Conservation (phyloP, 1,140 invertebrate species). For the Bombus picipes region DNA sequence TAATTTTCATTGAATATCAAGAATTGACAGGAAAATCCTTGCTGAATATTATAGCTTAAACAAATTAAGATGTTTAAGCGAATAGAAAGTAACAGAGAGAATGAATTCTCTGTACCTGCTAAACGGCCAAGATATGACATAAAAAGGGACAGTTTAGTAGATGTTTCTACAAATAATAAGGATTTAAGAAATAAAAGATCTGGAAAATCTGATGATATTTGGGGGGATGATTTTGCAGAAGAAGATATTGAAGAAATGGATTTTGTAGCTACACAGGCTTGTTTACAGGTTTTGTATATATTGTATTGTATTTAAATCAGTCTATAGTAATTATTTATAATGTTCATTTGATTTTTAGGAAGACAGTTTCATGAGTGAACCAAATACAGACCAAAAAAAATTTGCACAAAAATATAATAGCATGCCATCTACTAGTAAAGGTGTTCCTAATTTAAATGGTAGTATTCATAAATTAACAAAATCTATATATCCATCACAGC, state of each 20-base stretch:
- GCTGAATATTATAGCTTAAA: not conserved
- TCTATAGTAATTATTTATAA: not conserved
- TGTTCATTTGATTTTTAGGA: conserved; percentile 29
- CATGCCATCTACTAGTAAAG: conserved; percentile 27
- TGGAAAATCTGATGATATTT: conserved; percentile 64
- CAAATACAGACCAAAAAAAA: not conserved
- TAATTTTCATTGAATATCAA: not conserved
- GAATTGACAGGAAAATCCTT: not conserved
- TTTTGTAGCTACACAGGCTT: conserved; percentile 75
- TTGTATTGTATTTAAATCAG: not conserved
- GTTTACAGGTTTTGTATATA: conserved; percentile 31
- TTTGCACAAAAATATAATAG: not conserved
- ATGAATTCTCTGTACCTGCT: conserved; percentile 13
- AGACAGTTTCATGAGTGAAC: not conserved
- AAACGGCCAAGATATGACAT: conserved; percentile 44
- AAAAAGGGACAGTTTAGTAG: conserved; percentile 9
- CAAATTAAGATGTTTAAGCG: conserved; percentile 37
- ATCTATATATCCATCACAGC: conserved; percentile 41
- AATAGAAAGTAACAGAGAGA: conserved; percentile 1
- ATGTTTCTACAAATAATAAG: not conserved
- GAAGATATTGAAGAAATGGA: conserved; percentile 77
- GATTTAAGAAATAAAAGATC: not conserved
- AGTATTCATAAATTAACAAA: conserved; percentile 42
- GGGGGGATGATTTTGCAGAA: conserved; percentile 77
- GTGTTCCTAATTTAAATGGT: conserved; percentile 10